Base-by-base conservation (phyloP, 2,113 vertebrate species). In the Gobio gobio region DNA sequence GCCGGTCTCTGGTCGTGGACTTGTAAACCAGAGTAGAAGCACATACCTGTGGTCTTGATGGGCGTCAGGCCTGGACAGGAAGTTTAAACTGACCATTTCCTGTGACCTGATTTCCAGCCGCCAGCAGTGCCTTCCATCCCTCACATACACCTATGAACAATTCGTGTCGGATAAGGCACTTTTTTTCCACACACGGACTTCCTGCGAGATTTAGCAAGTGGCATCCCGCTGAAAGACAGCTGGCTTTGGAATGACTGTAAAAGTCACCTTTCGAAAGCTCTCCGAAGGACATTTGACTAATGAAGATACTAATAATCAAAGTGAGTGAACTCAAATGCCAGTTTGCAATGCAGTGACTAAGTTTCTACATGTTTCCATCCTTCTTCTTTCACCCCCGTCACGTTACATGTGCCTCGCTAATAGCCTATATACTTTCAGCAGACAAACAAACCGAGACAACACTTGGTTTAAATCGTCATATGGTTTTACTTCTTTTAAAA, bases 51-150 rank as follows among this genome's bases (percentile, higher is more conserved):
- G 78, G 78, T 51, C 78, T 22, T 18, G 64, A 72, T 72, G 80
- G 80, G 80, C 49, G 20, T 82, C 63, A 40, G 80, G 49, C 63
- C 29, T 36, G 56, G 66, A 75, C 84, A 80, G 83, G 83, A 85
- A 58, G 75, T 64, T 40, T 33, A 84, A 47, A 56, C 56, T 2
- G 61, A 79, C n/a, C 49, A 72, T 78, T 85, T 85, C 84, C 84
- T 72, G 75, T 79, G 63, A 45, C 61, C 24, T 64, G 20, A 63
- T 79, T 72, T 49, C 26, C 5, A 33, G 63, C 49, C 10, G 51
- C 36, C 68, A 20, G 68, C 59, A 81, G 78, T 81, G 61, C 78
- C 80, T 82, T 56, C 64, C 63, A 33, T 54, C 45, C 61, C 63
- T 49, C 78, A 24, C 76, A 78, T 58, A 22, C 75, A 77, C 77